Conservation (phyloP, 2,113 vertebrate genomes). For the Tragelaphus scriptus region DNA sequence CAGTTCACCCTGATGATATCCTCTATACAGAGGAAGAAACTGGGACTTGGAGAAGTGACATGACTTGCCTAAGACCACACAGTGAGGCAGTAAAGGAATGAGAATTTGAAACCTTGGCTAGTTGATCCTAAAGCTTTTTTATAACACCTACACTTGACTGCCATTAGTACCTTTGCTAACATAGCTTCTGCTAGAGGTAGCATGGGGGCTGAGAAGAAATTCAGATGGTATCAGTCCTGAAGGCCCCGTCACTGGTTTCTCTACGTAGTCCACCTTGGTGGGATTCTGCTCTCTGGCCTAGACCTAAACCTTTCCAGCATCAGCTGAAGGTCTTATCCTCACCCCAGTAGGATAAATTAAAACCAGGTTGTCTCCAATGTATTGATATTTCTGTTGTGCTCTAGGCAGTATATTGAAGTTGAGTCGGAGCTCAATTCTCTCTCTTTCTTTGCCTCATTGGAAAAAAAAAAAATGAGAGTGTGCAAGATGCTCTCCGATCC, state of each 20-base stretch:
- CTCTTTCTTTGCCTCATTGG: background rate
- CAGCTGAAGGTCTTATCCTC: background rate
- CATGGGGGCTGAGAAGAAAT: background rate
- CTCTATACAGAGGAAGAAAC: background rate
- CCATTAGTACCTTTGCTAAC: background rate
- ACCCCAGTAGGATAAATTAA: background rate
- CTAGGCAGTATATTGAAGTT: background rate
- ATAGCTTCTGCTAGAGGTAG: background rate
- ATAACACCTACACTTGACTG: background rate
- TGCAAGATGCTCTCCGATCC: background rate
- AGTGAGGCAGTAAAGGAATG: background rate
- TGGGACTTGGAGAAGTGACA: background rate
- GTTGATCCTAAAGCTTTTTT: background rate
- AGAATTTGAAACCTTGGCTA: background rate
- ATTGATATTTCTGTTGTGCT: background rate
- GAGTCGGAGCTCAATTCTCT: background rate
- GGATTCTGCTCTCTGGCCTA: background rate
- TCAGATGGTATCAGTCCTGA: background rate
- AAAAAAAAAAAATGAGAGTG: background rate
- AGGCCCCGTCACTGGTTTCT: background rate
- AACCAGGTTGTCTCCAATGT: background rate
- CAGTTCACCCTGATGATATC: background rate
- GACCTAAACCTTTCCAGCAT: background rate
- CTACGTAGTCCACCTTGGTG: background rate
- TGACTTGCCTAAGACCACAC: background rate